These are phyloP conservation scores for Pteropus rufus DNA, from an alignment of 2,797 vertebrate species.

Conservation along the genomic window DNA sequence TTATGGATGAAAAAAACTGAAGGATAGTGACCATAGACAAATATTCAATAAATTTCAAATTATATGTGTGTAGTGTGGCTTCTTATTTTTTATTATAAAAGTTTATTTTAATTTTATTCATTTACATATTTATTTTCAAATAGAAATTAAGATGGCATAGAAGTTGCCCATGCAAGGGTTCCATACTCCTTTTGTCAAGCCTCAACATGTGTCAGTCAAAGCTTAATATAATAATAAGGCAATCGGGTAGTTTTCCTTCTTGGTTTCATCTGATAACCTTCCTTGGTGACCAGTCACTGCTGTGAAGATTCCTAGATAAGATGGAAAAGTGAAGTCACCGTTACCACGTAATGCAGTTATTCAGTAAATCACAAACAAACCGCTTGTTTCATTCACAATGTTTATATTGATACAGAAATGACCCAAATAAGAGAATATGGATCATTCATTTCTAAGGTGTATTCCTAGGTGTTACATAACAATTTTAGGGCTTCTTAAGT, in stretches of 20 bases:
- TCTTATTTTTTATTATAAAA: background rate
- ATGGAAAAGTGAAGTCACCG: background rate
- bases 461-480: background rate
- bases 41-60: background rate
- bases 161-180: background rate
- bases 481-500: background rate
- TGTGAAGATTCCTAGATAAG: background rate
- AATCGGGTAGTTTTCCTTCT: background rate
- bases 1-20: background rate
- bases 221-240: background rate
- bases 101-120: constrained; percentile 1
- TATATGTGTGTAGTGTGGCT: background rate
- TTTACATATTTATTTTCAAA: background rate
- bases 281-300: background rate
- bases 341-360: background rate
- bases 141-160: background rate
- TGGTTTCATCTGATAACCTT: background rate
- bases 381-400: background rate
- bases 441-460: background rate
- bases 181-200: background rate
- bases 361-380: background rate
- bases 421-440: background rate
- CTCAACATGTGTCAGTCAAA: background rate
- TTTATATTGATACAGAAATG: background rate
- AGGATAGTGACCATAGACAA: background rate